Evolutionary conservation across 2,797 vertebrate genomes (phyloP).

Genomic region (Spea hammondii): DNA sequence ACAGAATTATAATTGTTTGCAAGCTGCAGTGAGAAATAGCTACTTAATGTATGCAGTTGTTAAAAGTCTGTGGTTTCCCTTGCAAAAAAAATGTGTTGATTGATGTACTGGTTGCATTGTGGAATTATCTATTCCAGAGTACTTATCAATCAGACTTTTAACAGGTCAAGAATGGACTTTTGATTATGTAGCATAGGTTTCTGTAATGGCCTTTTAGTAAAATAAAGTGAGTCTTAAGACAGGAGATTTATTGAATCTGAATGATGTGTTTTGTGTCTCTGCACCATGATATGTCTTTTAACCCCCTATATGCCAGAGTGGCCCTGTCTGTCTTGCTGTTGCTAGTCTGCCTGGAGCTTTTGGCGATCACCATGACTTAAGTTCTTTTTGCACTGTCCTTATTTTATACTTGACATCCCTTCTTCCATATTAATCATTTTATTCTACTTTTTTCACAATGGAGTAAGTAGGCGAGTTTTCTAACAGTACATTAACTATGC

Average conservation of each 20-base stretch:
- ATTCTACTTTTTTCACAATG: no score
- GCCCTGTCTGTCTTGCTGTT: no score
- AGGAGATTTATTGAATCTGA: not conserved
- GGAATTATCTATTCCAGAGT: not conserved
- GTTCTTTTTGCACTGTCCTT: no score
- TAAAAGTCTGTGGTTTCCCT: constrained; percentile 2
- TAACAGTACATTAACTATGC: no score
- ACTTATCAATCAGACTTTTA: constrained; percentile 2
- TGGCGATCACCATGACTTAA: no score
- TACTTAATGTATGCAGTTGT: constrained; percentile 36
- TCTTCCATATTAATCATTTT: no score
- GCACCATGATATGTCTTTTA: no score
- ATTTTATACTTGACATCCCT: no score
- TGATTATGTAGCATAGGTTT: constrained; percentile 1
- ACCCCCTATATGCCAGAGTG: no score
- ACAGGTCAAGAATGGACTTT: not conserved
- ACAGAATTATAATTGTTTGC: constrained; percentile 39
- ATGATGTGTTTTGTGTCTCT: no score
- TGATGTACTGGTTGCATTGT: constrained; percentile 7
- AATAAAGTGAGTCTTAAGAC: not conserved
- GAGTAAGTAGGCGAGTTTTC: no score
- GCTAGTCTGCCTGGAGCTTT: no score
- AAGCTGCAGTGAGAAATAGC: constrained; percentile 18
- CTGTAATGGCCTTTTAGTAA: not conserved
- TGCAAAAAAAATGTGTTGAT: constrained; percentile 3